Conservation (phyloP, 2,113 vertebrate species). For the Siniperca chuatsi region DNA sequence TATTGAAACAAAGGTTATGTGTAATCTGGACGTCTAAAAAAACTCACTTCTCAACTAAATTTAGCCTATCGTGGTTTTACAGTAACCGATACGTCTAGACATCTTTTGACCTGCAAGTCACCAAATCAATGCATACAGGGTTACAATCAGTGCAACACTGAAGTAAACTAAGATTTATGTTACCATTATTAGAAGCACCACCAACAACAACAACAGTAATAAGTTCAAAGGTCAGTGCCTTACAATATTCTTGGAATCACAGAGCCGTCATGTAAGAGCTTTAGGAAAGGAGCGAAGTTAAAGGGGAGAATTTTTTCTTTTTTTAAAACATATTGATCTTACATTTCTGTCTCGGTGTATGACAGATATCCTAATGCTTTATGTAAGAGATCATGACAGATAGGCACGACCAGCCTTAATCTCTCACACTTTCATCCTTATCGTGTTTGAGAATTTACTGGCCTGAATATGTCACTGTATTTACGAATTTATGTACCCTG, state of each 20-base stretch:
- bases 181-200: constrained; percentile 40
- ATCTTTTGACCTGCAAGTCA: constrained; percentile 10
- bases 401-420: constrained; percentile 38
- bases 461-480: constrained; percentile 66
- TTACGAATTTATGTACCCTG: constrained; percentile 18
- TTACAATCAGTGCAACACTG: background rate
- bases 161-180: constrained; percentile 23
- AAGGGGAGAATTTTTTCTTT: background rate
- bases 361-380: constrained; percentile 30
- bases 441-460: constrained; percentile 48
- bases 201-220: background rate
- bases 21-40: background rate
- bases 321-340: constrained; percentile 46
- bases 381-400: constrained; percentile 33
- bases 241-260: constrained; percentile 34
- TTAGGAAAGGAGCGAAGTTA: background rate
- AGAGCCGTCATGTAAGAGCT: constrained; percentile 1
- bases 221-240: constrained; percentile 33
- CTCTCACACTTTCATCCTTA: constrained; percentile 57
- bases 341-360: constrained; percentile 22
- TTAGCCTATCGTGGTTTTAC: constrained; percentile 2
- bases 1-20: background rate
- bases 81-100: constrained; percentile 19
- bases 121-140: background rate
- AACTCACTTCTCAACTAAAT: constrained; percentile 1